Evolutionary conservation across 2,888 invertebrate genomes (phyloP), one percentile per base, ranked within the genome.

Genomic region (Trachelus troglodyta): DNA sequence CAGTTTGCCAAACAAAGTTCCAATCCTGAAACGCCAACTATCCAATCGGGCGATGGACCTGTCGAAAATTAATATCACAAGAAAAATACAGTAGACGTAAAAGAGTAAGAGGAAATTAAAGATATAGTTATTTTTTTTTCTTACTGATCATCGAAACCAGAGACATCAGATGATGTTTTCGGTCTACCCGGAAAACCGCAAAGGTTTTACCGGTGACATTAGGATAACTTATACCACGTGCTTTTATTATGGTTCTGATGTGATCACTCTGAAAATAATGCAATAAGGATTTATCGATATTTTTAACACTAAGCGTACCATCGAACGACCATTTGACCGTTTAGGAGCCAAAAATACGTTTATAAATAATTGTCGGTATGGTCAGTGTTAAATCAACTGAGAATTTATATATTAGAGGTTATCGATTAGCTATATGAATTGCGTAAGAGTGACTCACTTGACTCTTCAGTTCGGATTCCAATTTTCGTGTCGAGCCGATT

Each of bases 1-100:
- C 99, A 98, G 92, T 99, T 97, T 80, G 93, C 92, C 79, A 95
- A 93, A 89, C 99, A 99, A 12, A 99, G 93, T 89, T 99, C 96
- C 77, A 98, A 92, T 0, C 96, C 96, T 79, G 94, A 97, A 56
- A 99, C 95, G 0, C 99, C 99, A 73, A 98, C 97, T 85, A 98
- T 96, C 99, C 99, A 99, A 93, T 99, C 99, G 0, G 99, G 99
- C 15, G 98, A 98, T 0, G 99, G 99, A 1, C 98, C 96, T 96
- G 82, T 30, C 85, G 81, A 71, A 75, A 31, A 77, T 35, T 12
- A 71, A 80, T 34, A 69, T n/a, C 34, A 30, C 12, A 9, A 34
- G 4, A 33, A 11, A 1, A 34, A 12, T 74, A 74, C 11, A 3
- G 76, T 15, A 79, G 68, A 74, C 12, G 69, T 35, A 31, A 40